phyloP scores from a whole-genome alignment of 2,797 vertebrate genomes.

The Streptopelia turtur region DNA sequence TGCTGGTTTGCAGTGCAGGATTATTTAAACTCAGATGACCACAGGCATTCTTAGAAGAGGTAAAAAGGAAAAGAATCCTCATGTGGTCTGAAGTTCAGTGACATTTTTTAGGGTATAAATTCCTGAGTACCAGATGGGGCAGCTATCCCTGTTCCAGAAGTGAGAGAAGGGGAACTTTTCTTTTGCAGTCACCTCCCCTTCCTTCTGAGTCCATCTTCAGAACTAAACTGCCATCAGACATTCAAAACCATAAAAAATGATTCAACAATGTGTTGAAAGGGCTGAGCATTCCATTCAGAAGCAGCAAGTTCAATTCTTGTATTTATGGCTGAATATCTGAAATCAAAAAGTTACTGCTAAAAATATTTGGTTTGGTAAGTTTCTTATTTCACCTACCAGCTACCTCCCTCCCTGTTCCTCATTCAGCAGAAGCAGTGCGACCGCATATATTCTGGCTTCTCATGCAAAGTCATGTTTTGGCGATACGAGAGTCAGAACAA shows the following conservation, averaged over 20 bases:
- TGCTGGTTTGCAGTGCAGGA: slow-evolving; percentile 73
- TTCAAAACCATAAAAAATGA: neutral
- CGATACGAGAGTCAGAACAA: neutral
- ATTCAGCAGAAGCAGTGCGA: neutral
- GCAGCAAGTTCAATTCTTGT: neutral
- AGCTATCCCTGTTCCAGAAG: neutral
- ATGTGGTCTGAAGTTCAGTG: slow-evolving; percentile 55
- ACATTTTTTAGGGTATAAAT: slow-evolving; percentile 72
- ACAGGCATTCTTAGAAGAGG: slow-evolving; percentile 71
- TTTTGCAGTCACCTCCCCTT: neutral
- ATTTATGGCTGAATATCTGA: neutral
- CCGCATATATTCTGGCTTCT: neutral
- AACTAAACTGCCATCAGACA: neutral
- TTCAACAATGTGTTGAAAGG: neutral
- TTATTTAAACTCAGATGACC: slow-evolving; percentile 72
- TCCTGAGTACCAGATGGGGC: slow-evolving; percentile 20
- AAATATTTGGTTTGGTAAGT: neutral
- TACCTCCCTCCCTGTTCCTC: neutral
- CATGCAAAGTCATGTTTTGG: neutral
- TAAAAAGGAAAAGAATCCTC: neutral
- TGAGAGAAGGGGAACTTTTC: neutral
- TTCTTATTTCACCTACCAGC: neutral
- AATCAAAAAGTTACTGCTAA: neutral
- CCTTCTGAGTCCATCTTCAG: neutral
- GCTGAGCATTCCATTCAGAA: neutral